A percentile compares a stretch with the other conserved stretches of the same genome.
These are phyloP conservation scores for Rhodinocichla rosea DNA, from an alignment of 2,113 vertebrate genomes.

Conservation along the genomic window DNA sequence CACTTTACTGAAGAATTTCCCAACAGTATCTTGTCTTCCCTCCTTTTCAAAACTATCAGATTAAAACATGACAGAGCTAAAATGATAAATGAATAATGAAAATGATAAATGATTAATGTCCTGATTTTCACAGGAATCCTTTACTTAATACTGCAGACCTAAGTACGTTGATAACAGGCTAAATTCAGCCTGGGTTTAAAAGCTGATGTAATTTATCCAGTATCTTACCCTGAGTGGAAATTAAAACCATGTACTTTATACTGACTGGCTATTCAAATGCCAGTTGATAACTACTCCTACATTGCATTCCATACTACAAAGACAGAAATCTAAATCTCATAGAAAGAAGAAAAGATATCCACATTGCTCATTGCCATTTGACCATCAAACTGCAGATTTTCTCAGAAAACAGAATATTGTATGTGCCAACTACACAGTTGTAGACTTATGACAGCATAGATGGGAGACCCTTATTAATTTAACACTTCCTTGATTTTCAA, in stretches of 20 bases:
- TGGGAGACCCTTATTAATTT: neutral
- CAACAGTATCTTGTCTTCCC: neutral
- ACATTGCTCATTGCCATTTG: neutral
- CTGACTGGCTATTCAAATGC: neutral
- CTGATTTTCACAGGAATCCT: neutral
- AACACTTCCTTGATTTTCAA: neutral
- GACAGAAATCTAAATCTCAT: neutral
- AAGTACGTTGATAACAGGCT: neutral
- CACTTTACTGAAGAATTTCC: neutral
- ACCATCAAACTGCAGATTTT: neutral
- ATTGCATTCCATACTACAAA: neutral
- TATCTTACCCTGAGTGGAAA: neutral
- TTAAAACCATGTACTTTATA: neutral
- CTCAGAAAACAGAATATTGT: neutral
- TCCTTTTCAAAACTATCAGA: neutral
- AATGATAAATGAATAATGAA: neutral
- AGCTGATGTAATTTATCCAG: neutral
- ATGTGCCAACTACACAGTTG: neutral
- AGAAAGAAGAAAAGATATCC: neutral
- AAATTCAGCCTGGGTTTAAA: neutral
- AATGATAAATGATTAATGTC: neutral
- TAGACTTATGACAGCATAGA: neutral
- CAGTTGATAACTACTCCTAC: neutral
- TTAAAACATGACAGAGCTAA: neutral
- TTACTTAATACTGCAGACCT: neutral